Base-by-base conservation (phyloP, 2,113 vertebrate species). In the Ariopsis seemanni region DNA sequence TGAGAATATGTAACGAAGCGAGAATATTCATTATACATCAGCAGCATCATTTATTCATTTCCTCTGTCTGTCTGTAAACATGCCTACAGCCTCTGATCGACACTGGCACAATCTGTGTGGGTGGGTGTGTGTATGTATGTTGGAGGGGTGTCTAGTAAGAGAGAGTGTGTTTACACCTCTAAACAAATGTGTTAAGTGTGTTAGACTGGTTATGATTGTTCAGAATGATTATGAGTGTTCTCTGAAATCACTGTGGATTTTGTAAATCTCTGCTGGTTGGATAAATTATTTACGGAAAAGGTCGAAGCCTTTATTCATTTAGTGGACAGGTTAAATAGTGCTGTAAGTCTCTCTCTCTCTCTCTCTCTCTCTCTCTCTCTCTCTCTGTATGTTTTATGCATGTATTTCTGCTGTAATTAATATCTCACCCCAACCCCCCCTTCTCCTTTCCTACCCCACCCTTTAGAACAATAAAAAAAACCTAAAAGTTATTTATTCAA, bases 1-100 rank as follows among this genome's bases (percentile, higher is more conserved):
- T 92, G 93, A 93, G 94, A 94, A 94, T 92, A 92, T 93, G 91
- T 93, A 93, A 95, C 92, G 92, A 95, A 94, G 91, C 89, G 92
- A 91, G 82, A 85, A 90, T 94, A 95, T 95, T 93, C 92, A 96
- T 96, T 94, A 96, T 95, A 91, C 92, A 95, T 95, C 93, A 91
- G 89, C 89, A 84, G 83, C 92, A 96, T 96, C 91, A 95, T 94
- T 96, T 95, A 96, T 96, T 95, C 89, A 96, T 96, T 91, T 88
- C 80, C 81, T 80, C 89, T 90, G 93, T 95, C 92, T 84, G 93
- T 93, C 92, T 94, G 94, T 92, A 94, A 94, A 94, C 93, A 93
- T 89, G 90, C 91, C 90, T 89, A 87, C 89, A 89, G 90, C 86
- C 84, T 91, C 89, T 90, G 87, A 92, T 91, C 88, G 30, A 85